Conservation (phyloP, 2,888 invertebrate genomes). For the Branchinecta sandiegonensis region DNA sequence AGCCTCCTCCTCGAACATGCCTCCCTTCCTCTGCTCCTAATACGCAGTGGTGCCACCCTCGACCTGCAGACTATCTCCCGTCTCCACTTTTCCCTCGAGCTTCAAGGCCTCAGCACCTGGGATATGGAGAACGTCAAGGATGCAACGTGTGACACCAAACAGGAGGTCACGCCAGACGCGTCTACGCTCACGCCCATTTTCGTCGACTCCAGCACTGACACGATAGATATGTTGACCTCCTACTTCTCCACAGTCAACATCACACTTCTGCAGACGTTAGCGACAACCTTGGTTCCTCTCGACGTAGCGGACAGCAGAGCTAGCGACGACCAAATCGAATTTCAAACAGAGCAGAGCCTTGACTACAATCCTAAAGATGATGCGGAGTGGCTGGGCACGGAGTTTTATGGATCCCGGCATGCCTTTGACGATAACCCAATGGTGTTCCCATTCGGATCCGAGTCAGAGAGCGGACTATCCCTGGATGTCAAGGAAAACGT, state of each 20-base stretch:
- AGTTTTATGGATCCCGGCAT: not conserved
- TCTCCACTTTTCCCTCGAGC: constrained; percentile 21
- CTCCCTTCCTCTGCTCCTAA: constrained; percentile 22
- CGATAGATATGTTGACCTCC: not conserved
- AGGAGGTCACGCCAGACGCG: not conserved
- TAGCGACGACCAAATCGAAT: not conserved
- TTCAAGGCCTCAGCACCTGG: constrained; percentile 22
- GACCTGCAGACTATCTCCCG: constrained; percentile 18
- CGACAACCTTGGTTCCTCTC: not conserved
- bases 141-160: not conserved
- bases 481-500: not conserved
- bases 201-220: not conserved
- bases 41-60: constrained; percentile 9
- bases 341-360: not conserved
- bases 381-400: constrained; percentile 1
- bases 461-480: not conserved
- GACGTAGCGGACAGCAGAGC: not conserved
- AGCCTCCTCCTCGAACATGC: constrained; percentile 19
- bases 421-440: constrained; percentile 6
- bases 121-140: constrained; percentile 17
- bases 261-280: not conserved
- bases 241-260: constrained; percentile 3
- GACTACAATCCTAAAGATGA: constrained; percentile 14
- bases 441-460: not conserved
- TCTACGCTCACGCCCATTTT: not conserved